Conservation (phyloP, 2,888 invertebrate genomes). For the Syrphus vitripennis region DNA sequence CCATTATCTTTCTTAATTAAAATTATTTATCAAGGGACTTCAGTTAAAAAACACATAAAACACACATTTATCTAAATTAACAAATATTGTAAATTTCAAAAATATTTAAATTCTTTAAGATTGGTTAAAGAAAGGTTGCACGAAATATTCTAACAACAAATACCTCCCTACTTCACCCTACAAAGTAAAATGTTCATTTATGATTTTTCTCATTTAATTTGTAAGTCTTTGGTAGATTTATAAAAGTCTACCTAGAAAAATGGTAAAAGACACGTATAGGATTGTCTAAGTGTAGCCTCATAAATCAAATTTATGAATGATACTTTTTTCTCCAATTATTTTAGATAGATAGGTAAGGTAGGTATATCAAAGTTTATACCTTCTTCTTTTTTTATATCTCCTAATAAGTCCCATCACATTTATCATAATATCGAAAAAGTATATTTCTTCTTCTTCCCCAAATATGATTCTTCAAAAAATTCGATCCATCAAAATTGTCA, state of each 20-base stretch:
- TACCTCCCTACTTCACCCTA: too few relatives aligned
- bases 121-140: too few relatives aligned
- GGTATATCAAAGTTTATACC: neutral
- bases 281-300: neutral
- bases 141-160: too few relatives aligned
- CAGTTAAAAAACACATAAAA: too few relatives aligned
- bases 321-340: neutral
- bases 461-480: neutral
- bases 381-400: neutral
- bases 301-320: neutral
- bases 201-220: neutral
- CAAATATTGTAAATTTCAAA: too few relatives aligned
- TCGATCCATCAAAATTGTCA: slow-evolving; percentile 16
- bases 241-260: neutral
- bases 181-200: too few relatives aligned
- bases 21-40: too few relatives aligned
- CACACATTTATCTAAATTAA: too few relatives aligned
- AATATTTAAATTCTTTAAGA: too few relatives aligned
- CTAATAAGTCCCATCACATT: neutral
- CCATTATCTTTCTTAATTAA: too few relatives aligned
- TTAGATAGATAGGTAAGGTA: neutral
- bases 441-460: neutral
- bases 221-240: neutral
- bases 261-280: neutral
- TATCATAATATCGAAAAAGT: neutral